These are phyloP conservation scores for Nothocercus julius DNA, from an alignment of 2,113 vertebrate species.

Conservation along the genomic window DNA sequence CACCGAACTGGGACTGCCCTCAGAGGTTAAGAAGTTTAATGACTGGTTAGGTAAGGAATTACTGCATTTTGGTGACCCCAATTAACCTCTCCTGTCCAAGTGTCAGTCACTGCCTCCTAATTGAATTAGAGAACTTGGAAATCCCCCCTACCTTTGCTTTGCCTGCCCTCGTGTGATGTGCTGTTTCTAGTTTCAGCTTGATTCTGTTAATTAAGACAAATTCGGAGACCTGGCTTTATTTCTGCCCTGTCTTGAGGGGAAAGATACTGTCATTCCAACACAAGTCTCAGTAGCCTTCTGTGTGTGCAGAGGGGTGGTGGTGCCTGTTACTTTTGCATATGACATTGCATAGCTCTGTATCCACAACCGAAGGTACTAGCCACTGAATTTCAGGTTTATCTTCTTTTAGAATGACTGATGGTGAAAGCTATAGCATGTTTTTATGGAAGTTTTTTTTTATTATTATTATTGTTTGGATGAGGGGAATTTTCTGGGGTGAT, in stretches of 20 bases:
- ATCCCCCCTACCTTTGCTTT: conserved; percentile 45
- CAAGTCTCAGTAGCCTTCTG: conserved; percentile 4
- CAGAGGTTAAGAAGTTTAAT: conserved; percentile 99
- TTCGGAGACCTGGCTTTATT: conserved; percentile 67
- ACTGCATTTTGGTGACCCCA: conserved; percentile 80
- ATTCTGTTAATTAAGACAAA: conserved; percentile 77
- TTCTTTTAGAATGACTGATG: neutral
- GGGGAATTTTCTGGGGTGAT: neutral
- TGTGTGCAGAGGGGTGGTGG: neutral
- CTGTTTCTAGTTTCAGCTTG: conserved; percentile 60
- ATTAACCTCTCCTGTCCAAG: conserved; percentile 83
- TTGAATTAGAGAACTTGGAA: conserved; percentile 82
- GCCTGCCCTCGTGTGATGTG: conserved; percentile 50
- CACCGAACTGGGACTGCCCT: conserved; percentile 98
- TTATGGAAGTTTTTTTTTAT: neutral
- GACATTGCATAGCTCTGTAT: neutral
- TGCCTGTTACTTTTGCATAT: neutral
- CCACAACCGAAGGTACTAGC: neutral
- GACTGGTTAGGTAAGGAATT: conserved; percentile 99
- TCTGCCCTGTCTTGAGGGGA: conserved; percentile 42
- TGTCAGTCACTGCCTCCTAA: conserved; percentile 81
- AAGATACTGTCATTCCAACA: neutral
- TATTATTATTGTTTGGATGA: neutral
- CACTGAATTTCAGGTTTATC: neutral
- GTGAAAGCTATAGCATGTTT: neutral